These are phyloP conservation scores for Melanotaenia maccullochi DNA, from an alignment of 2,797 vertebrate species.

Conservation along the genomic window DNA sequence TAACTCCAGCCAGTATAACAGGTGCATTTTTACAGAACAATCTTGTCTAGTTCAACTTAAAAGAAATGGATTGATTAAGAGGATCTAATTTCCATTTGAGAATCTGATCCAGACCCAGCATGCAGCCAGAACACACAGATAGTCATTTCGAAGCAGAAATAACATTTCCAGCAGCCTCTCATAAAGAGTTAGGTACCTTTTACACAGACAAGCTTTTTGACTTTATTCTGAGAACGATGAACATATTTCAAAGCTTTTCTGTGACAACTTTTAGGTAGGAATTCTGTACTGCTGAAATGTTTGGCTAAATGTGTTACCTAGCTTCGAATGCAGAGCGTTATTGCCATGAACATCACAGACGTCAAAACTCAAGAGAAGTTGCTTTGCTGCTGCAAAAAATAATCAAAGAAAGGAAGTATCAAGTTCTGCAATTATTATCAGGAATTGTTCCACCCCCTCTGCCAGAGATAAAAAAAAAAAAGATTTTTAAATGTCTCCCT, in stretches of 20 bases:
- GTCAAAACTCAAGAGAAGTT: background rate
- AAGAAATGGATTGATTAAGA: constrained; percentile 46
- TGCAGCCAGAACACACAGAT: constrained; percentile 40
- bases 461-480: constrained; percentile 4
- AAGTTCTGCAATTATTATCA: constrained; percentile 36
- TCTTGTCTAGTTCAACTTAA: constrained; percentile 29
- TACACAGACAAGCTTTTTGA: constrained; percentile 47
- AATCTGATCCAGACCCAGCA: constrained; percentile 27
- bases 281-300: constrained; percentile 8
- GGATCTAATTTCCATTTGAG: constrained; percentile 45
- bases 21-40: constrained; percentile 34
- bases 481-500: constrained; percentile 11
- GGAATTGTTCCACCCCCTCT: constrained; percentile 35
- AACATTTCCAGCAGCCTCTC: constrained; percentile 48
- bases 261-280: constrained; percentile 22
- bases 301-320: constrained; percentile 20
- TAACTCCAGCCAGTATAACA: constrained; percentile 28
- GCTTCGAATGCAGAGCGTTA: constrained; percentile 36
- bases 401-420: constrained; percentile 33
- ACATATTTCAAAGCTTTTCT: constrained; percentile 21
- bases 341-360: constrained; percentile 43
- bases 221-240: constrained; percentile 37
- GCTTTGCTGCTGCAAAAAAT: constrained; percentile 13
- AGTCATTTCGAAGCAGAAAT: constrained; percentile 39
- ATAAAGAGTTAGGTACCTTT: constrained; percentile 45